Base-by-base conservation (phyloP, 1,140 invertebrate genomes). In the Phymorhynchus buccinoides region DNA sequence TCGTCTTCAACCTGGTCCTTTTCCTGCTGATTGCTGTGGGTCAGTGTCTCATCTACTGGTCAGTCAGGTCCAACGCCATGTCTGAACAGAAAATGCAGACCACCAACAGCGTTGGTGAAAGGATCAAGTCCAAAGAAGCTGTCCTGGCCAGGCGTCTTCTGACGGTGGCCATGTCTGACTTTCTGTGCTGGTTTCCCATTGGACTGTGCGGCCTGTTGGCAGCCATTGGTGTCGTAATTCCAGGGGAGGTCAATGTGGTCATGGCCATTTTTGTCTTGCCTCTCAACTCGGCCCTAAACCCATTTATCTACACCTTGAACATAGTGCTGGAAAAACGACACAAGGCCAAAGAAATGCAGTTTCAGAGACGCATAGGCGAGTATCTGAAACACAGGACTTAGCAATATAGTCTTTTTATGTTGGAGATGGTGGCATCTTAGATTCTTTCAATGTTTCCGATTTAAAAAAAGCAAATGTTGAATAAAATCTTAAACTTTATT, bases 221-320 rank as follows among this genome's bases (percentile, higher is more conserved):
- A 32, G 48, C 85, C 42, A 44, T 37, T 42, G 89, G 86, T 4
- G 27, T 82, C 32, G 18, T 41, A 12, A 87, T 89, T 35, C 80
- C 85, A 18, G 85, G 86, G 3, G 88, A 88, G 48, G 84, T 88
- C 18, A 88, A 89, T 56, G 86, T 87, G 0, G 87, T 83, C 84
- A 75, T 84, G 0, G 85, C 86, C 7, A 87, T 89, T 2, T 88
- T 89, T 52, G 83, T 88, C 30, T 48, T 88, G 30, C 88, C 89
- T 2, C 79, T 87, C 0, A 89, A 89, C 39, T 87, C 88, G 2
- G 88, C 89, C 4, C 48, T 88, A 22, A 88, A 89, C 35, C 89
- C 89, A 0, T 86, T 90, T 37, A 68, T 90, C 18, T 90, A 90
- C 73, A 89, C 71, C 12, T 27, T 73, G 37, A 73, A 73, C 22